phyloP scores from a whole-genome alignment of 2,888 invertebrate species.

The Timema podura region DNA sequence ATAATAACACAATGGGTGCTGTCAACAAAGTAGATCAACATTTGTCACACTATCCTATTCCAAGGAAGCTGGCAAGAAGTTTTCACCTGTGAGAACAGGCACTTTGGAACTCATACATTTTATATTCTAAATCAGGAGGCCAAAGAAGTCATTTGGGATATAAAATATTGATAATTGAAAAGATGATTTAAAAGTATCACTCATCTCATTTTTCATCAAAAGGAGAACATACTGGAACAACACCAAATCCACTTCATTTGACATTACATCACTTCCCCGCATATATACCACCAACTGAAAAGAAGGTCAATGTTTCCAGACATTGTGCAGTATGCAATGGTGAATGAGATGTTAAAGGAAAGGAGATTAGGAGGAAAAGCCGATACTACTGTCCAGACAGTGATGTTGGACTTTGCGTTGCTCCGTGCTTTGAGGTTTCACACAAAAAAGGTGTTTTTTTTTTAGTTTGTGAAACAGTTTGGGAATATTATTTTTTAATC shows the following conservation, averaged over 20 bases:
- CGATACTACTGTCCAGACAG: neutral
- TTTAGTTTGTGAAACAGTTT: too few relatives aligned
- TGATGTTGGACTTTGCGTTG: constrained; percentile 7
- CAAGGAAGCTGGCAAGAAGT: too few relatives aligned
- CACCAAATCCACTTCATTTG: neutral
- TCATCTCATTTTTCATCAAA: neutral
- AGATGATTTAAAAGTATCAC: neutral
- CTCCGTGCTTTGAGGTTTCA: neutral
- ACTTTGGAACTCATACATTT: neutral
- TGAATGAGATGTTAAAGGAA: neutral
- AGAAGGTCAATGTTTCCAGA: neutral
- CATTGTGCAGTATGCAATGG: neutral
- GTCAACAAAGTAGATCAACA: neutral
- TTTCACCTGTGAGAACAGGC: neutral
- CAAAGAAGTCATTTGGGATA: neutral
- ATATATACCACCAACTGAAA: neutral
- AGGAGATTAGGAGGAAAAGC: neutral
- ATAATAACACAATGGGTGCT: too few relatives aligned
- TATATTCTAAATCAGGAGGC: neutral
- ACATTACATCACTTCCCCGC: neutral
- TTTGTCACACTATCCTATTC: too few relatives aligned
- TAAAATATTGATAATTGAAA: neutral
- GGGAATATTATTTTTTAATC: too few relatives aligned
- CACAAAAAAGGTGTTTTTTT: neutral
- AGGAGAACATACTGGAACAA: neutral